Evolutionary conservation across 2,113 vertebrate species (phyloP), one percentile per base, ranked within the genome.

Genomic region (Oncorhynchus gorbuscha): DNA sequence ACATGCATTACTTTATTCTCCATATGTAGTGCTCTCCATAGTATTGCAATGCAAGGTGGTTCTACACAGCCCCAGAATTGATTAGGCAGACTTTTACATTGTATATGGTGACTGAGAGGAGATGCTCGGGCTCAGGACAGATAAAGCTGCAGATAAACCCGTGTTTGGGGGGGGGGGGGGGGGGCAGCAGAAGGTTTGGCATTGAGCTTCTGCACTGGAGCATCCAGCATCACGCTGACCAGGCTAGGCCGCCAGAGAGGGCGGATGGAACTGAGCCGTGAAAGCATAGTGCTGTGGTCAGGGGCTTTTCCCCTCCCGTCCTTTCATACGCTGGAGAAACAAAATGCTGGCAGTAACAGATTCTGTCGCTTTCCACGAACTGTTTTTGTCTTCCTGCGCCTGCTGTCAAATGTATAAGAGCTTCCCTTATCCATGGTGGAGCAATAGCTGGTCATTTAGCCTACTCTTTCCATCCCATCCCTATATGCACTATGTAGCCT

Each of bases 61-160:
- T 83, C 71, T 67, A 74, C 80, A 76, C 30, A 55, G 86, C 82
- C 75, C 70, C 83, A 90, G 87, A 93, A 93, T 45, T 94, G 92
- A 93, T 93, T 93, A 93, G 89, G 75, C 87, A 88, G 90, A 90
- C 83, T 81, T 92, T 93, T 91, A 83, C 88, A 90, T 93, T 94
- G 91, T 93, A 80, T 79, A 71, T 35, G 75, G 73, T 83, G 79
- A 81, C 75, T 51, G 78, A 74, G 78, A 84, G 74, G 73, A 84
- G 69, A 75, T 85, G 88, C 86, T 91, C 79, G 89, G 82, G 81
- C 86, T 91, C 81, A 89, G 82, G 82, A 75, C 48, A 71, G 81
- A 89, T 90, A 92, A 93, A 92, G 90, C 88, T 24, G 73, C 92
- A 83, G 88, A 92, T 55, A 93, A 94, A 90, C 89, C 93, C 89